Percentiles rank a stretch among this genome's conserved stretches.
Conservation (phyloP, 2,113 vertebrate genomes). For the Onychorhynchus coronatus region DNA sequence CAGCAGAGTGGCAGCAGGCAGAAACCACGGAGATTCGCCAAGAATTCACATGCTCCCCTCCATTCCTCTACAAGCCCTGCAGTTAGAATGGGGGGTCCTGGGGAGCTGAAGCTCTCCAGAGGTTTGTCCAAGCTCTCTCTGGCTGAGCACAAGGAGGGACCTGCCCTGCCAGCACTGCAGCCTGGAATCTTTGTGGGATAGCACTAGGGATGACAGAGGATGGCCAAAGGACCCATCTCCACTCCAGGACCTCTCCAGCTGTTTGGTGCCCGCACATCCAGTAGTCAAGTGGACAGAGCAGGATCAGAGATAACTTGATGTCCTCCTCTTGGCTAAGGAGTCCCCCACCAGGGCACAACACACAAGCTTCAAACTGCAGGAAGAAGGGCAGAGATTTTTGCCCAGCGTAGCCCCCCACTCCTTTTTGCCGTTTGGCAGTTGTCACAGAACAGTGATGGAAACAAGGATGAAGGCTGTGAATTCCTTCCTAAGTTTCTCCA, state of each 20-base stretch:
- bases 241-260: background rate
- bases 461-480: background rate
- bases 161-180: background rate
- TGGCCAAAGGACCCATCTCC: background rate
- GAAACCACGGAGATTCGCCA: background rate
- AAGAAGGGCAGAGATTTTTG: background rate
- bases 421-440: fast-evolving
- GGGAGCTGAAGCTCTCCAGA: background rate
- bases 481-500: background rate
- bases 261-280: background rate
- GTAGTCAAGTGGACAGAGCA: background rate
- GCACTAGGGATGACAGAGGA: background rate
- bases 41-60: background rate
- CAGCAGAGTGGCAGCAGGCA: background rate
- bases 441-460: background rate
- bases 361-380: background rate
- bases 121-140: background rate
- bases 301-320: background rate
- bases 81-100: fast-evolving
- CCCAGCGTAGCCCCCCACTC: fast-evolving
- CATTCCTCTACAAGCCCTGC: fast-evolving
- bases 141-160: background rate
- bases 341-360: fast-evolving
- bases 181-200: background rate
- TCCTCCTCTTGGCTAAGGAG: background rate